Conservation (phyloP, 1,140 invertebrate species). For the Procambarus virginalis region DNA sequence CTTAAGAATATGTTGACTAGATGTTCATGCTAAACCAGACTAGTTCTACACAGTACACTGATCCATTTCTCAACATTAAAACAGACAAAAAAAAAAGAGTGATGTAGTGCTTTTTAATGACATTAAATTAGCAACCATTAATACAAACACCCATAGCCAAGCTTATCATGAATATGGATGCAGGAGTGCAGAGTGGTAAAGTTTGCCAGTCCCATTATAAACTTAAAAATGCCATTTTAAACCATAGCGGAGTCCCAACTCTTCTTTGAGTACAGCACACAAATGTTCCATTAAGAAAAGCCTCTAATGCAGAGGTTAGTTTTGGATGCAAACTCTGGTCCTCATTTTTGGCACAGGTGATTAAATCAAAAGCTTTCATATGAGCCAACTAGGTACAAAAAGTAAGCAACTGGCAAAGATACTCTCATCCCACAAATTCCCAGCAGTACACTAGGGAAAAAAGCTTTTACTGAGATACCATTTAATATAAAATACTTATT, state of each 20-base stretch:
- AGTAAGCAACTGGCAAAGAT: not conserved
- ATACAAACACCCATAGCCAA: slow-evolving; percentile 29
- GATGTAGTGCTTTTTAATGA: slow-evolving; percentile 1
- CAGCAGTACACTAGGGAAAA: not conserved
- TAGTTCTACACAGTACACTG: slow-evolving; percentile 27
- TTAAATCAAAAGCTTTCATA: not conserved
- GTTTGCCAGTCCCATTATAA: slow-evolving; percentile 13
- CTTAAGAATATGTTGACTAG: slow-evolving; percentile 40
- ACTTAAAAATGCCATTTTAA: not conserved
- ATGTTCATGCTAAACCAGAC: slow-evolving; percentile 50
- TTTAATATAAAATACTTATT: not conserved
- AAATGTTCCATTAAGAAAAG: slow-evolving; percentile 11
- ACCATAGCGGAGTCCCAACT: slow-evolving; percentile 9
- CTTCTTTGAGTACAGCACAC: slow-evolving; percentile 9
- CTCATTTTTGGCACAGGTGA: slow-evolving; percentile 48
- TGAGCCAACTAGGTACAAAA: not conserved
- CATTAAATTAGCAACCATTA: not conserved
- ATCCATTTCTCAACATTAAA: slow-evolving; percentile 19
- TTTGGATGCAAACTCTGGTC: slow-evolving; percentile 33
- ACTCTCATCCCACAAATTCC: not conserved
- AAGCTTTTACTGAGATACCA: not conserved
- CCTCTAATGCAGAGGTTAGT: not conserved
- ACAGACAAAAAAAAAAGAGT: not conserved
- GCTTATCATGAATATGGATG: slow-evolving; percentile 11
- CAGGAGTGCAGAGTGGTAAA: not conserved